Evolutionary conservation across 2,797 vertebrate genomes (phyloP).

Genomic region (Parauchenoglanis ngamensis): DNA sequence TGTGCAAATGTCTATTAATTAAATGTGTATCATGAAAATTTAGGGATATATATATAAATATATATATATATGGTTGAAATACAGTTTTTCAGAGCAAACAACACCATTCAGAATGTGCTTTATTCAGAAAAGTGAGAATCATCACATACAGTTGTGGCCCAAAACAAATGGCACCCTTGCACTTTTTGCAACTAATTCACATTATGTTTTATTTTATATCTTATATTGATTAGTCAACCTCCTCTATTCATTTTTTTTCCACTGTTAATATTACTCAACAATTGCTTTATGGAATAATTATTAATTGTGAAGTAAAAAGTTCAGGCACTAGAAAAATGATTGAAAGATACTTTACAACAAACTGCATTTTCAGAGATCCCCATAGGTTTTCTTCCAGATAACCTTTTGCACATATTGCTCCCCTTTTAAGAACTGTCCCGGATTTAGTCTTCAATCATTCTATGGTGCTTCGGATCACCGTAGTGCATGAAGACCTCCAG

Average conservation of each 20-base stretch:
- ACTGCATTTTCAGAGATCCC: neutral
- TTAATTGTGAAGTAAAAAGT: neutral
- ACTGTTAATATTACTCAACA: neutral
- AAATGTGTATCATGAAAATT: neutral
- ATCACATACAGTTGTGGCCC: neutral
- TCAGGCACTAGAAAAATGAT: neutral
- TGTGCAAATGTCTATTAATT: conserved; percentile 40
- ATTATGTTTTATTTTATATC: neutral
- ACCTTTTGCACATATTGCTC: neutral
- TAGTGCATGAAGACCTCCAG: neutral
- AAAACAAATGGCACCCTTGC: neutral
- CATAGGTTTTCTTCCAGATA: neutral
- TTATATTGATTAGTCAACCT: neutral
- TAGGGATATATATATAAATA: neutral
- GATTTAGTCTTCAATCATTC: neutral
- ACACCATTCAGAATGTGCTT: neutral
- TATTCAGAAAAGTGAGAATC: neutral
- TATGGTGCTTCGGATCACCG: neutral
- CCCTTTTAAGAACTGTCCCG: neutral
- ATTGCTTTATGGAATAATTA: neutral
- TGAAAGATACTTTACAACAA: neutral
- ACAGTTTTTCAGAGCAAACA: neutral
- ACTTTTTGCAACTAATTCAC: neutral
- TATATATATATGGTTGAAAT: neutral
- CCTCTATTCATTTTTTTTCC: neutral